Evolutionary conservation across 1,140 invertebrate genomes (phyloP).

Genomic region (Chionoecetes opilio): DNA sequence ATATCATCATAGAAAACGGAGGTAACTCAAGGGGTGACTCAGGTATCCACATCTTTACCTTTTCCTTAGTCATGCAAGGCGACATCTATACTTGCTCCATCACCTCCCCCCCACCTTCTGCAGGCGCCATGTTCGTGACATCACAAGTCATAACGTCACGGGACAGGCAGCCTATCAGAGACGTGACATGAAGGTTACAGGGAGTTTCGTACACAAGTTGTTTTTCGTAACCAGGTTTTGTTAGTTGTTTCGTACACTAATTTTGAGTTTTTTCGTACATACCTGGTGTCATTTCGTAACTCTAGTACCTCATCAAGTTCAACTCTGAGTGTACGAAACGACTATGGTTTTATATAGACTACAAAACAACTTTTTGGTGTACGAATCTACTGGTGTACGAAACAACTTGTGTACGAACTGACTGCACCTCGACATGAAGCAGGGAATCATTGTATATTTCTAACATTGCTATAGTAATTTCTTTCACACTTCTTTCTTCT

Average conservation of each 20-base stretch:
- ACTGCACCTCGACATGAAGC: too few relatives aligned
- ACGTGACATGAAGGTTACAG: background rate
- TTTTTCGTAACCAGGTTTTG: too few relatives aligned
- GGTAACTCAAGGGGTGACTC: background rate
- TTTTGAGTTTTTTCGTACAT: too few relatives aligned
- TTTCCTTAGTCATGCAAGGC: background rate
- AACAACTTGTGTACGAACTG: too few relatives aligned
- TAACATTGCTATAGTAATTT: background rate
- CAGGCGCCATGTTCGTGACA: background rate
- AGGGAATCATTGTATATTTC: background rate
- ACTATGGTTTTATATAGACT: too few relatives aligned
- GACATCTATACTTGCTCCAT: background rate
- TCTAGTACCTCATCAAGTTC: too few relatives aligned
- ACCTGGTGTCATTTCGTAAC: too few relatives aligned
- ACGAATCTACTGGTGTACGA: too few relatives aligned
- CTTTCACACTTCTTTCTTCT: background rate
- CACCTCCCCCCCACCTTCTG: background rate
- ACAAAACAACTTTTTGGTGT: too few relatives aligned
- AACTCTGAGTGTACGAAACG: too few relatives aligned
- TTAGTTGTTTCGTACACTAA: too few relatives aligned
- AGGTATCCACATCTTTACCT: conserved; percentile 7
- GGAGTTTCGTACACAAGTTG: too few relatives aligned
- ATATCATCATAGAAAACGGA: background rate
- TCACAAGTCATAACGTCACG: background rate
- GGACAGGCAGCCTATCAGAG: background rate